Evolutionary conservation across 2,113 vertebrate species (phyloP), one percentile per base, ranked within the genome.

Genomic region (Morone saxatilis): DNA sequence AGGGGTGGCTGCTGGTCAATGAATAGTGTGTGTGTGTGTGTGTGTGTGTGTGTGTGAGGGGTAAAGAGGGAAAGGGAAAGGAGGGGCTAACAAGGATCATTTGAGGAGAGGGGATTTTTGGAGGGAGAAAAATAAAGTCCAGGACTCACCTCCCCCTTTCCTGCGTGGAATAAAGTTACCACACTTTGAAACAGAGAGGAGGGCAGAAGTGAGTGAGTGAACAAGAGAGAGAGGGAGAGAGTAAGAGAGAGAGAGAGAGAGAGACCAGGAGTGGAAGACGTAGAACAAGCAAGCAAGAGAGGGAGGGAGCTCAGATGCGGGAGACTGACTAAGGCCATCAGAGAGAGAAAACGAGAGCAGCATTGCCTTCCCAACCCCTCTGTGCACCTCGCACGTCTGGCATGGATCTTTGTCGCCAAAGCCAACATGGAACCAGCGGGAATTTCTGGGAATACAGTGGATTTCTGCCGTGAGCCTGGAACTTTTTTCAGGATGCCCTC

Each of bases 401-500:
- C 85, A 94, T 94, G 92, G 89, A 93, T 91, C 83, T 73, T 54
- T 10, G 56, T 53, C 67, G 59, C 73, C 66, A 16, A 16, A 74
- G 50, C 78, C 65, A 56, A 70, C 19, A 43, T 54, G 80, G 82
- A 93, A 79, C 67, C 17, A 22, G n/a, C 6, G 36, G 79, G 81
- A 90, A 61, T 75, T 71, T 71, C 47, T 77, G 80, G 92, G 82
- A 93, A 83, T 81, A 78, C 50, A 17, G 56, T 77, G 85, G 88
- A 90, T 86, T 88, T 83, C 66, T 83, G 25, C 56, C 60, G 63
- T 93, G 80, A 92, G 68, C n/a, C 41, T 1, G 20, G 50, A 41
- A 56, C 14, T 31, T 77, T 48, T 47, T 71, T n/a, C 63, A 88
- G 84, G 82, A 96, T 96, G 95, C 95, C 95, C 71, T 93, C 96